A percentile compares a stretch with the other conserved stretches of the same genome.
phyloP scores from a whole-genome alignment of 1,140 invertebrate species.

The Trichonephila inaurata region DNA sequence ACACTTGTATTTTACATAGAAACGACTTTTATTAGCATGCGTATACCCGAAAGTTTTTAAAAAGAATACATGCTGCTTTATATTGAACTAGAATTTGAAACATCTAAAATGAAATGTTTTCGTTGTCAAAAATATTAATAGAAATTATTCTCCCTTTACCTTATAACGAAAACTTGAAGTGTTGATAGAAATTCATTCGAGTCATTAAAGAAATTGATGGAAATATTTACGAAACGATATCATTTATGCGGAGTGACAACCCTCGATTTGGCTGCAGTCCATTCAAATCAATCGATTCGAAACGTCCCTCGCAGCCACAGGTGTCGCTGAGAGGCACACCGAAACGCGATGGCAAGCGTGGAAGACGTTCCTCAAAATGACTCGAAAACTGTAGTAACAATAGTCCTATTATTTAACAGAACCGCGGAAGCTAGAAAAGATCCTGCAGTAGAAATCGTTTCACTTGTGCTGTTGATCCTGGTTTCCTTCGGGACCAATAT shows the following conservation, averaged over 20 bases:
- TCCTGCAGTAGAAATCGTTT: slow-evolving; percentile 36
- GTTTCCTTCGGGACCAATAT: slow-evolving; percentile 63
- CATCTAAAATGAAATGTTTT: neutral
- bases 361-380: slow-evolving; percentile 34
- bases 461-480: slow-evolving; percentile 53
- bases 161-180: neutral
- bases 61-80: neutral
- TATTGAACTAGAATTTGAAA: neutral
- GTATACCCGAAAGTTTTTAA: neutral
- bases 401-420: slow-evolving; percentile 47
- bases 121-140: neutral
- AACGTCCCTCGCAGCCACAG: slow-evolving; percentile 15
- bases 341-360: neutral
- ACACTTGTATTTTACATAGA: neutral
- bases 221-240: slow-evolving; percentile 6
- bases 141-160: neutral
- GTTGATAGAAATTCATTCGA: neutral
- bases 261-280: neutral
- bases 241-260: neutral
- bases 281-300: slow-evolving; percentile 25
- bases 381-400: slow-evolving; percentile 52
- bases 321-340: neutral
- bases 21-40: neutral
- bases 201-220: neutral
- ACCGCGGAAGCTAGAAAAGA: neutral